These are phyloP conservation scores for Oreamnos americanus DNA, from an alignment of 2,113 vertebrate species.

Conservation along the genomic window DNA sequence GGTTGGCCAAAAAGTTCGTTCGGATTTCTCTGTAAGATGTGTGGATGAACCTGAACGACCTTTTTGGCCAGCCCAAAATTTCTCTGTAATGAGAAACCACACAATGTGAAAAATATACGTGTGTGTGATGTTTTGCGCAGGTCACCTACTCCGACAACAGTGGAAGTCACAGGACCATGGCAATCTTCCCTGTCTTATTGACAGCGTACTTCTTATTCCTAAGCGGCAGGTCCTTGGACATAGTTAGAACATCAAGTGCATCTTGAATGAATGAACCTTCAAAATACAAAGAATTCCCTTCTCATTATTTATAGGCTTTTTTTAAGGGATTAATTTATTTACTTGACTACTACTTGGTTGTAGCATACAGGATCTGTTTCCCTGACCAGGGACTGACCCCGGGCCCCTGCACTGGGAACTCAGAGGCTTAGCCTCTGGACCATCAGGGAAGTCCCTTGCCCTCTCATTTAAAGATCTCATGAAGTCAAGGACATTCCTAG, in stretches of 20 bases:
- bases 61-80: neutral
- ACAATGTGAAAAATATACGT: neutral
- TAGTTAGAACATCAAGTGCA: neutral
- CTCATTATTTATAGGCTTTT: neutral
- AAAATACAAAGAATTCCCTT: neutral
- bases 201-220: accelerated
- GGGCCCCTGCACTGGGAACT: neutral
- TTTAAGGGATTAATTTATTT: neutral
- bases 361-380: neutral
- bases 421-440: neutral
- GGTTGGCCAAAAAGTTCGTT: neutral
- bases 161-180: neutral
- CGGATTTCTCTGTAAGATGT: accelerated
- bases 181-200: neutral
- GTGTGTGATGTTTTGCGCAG: neutral
- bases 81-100: neutral
- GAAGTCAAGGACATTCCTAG: neutral
- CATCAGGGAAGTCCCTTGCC: neutral
- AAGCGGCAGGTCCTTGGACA: neutral
- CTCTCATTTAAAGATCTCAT: neutral
- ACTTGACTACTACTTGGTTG: neutral
- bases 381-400: neutral
- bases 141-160: neutral
- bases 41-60: neutral
- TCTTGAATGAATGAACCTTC: neutral